Base-by-base conservation (phyloP, 2,797 vertebrate genomes). In the Odontamblyopus lacepedii region DNA sequence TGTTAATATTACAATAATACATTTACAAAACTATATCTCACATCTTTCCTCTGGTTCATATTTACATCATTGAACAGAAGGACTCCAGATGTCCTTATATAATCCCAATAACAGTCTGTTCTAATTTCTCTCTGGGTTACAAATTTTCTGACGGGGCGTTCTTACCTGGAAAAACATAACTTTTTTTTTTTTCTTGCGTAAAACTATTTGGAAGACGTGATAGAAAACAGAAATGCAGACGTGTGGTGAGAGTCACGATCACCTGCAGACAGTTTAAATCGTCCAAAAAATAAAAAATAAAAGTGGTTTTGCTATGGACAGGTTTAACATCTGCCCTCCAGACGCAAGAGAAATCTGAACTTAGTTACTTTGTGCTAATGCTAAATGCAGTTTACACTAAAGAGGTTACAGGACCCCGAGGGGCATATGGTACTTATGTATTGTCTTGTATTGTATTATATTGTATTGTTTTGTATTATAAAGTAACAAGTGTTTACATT, bases 321-420 rank as follows among this genome's bases (percentile, higher is more conserved):
- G 76, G 78, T 89, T 90, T 74, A 77, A 84, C 90, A 88, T 93
- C 78, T 93, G 93, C 67, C 18, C 62, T 67, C 62, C 89, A 91
- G 89, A 84, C 35, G 82, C 30, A 64, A 73, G 64, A 0, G 70
- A 65, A 70, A 71, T 79, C 59, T 64, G 79, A n/a, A 53, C 48
- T 53, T n/a, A 12, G 64, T 38, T 9, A 48, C 41, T 15, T 48
- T 48, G 44, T 29, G 6, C 1, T 18, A 16, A 6, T 4, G 56
- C 64, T 63, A 50, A 67, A 67, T n/a, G 6, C 1, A 63, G 44
- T 26, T 26, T 61, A 50, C 23, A 2, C 32, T 61, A 57, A 68
- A 68, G 19, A 56, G 29, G 44, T 65, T 64, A 64, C 7, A 48
- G 41, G 23, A 23, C 18, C 23, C 41, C 9, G n/a, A 16, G 41